Conservation (phyloP, 2,888 invertebrate species). For the Melipona bicolor region DNA sequence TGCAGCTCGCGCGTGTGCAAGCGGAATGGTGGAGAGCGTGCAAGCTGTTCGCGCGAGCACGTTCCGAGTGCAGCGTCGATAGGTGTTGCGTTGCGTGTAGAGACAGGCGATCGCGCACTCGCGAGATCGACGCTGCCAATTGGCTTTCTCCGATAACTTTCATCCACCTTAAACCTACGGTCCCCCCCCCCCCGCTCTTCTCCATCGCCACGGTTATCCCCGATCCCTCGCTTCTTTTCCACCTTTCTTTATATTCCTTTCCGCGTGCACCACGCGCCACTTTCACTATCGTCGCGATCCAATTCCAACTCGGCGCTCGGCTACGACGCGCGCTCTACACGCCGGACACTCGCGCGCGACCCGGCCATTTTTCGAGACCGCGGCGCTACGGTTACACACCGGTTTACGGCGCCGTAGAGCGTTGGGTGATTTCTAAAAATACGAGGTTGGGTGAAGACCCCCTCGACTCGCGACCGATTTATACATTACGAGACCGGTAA, state of each 20-base stretch:
- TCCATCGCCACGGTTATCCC: conserved; percentile 1
- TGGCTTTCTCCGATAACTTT: conserved; percentile 84
- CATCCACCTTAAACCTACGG: conserved; percentile 77
- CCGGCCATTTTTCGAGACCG: conserved; percentile 32
- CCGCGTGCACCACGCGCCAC: conserved; percentile 72
- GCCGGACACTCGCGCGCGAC: neutral
- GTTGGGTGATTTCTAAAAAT: conserved; percentile 57
- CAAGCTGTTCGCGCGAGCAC: neutral
- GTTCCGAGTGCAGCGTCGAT: neutral
- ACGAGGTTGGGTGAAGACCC: conserved; percentile 29
- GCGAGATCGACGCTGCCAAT: conserved; percentile 76
- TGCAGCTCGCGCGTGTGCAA: neutral
- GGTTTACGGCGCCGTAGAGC: neutral
- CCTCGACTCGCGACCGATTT: neutral
- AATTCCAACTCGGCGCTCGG: conserved; percentile 62
- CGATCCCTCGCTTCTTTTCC: conserved; percentile 72
- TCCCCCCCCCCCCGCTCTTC: neutral
- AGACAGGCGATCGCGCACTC: conserved; percentile 12
- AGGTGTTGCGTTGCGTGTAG: conserved; percentile 1
- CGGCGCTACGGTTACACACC: conserved; percentile 30
- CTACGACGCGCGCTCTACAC: conserved; percentile 10
- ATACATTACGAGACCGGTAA: conserved; percentile 13
- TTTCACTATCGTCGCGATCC: conserved; percentile 82
- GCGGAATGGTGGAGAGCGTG: neutral
- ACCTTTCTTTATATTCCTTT: conserved; percentile 81